phyloP scores from a whole-genome alignment of 2,113 vertebrate species.

The Podarcis muralis region DNA sequence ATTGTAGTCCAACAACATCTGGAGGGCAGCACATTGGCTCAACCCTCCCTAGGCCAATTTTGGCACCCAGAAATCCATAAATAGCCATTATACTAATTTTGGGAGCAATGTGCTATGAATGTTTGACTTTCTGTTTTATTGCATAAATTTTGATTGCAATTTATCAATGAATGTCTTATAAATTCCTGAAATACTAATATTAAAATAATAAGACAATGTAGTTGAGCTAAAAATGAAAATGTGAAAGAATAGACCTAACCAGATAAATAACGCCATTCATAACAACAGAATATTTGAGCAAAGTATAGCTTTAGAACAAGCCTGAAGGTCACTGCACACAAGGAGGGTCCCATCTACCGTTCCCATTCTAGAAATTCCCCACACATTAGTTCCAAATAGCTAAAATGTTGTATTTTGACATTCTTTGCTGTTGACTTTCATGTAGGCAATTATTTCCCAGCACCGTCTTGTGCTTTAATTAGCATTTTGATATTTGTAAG shows the following conservation, averaged over 20 bases:
- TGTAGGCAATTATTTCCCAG: background rate
- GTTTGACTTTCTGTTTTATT: background rate
- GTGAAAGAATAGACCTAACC: too few species aligned
- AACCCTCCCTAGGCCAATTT: background rate
- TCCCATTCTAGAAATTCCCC: background rate
- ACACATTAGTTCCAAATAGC: background rate
- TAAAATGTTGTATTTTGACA: background rate
- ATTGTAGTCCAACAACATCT: too few species aligned
- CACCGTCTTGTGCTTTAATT: background rate
- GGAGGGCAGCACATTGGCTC: too few species aligned
- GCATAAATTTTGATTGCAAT: background rate
- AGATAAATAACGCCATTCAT: background rate
- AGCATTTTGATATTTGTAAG: conserved; percentile 1
- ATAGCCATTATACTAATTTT: background rate
- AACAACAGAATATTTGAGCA: background rate
- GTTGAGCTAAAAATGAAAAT: background rate
- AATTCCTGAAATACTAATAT: background rate
- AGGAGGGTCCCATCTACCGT: background rate
- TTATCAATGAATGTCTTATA: background rate
- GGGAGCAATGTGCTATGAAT: background rate
- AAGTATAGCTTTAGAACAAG: background rate
- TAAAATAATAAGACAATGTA: background rate
- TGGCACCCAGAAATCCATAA: background rate
- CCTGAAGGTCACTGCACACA: background rate
- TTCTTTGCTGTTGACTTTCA: background rate